Base-by-base conservation (phyloP, 2,888 invertebrate genomes). In the Meandrusa payeni region DNA sequence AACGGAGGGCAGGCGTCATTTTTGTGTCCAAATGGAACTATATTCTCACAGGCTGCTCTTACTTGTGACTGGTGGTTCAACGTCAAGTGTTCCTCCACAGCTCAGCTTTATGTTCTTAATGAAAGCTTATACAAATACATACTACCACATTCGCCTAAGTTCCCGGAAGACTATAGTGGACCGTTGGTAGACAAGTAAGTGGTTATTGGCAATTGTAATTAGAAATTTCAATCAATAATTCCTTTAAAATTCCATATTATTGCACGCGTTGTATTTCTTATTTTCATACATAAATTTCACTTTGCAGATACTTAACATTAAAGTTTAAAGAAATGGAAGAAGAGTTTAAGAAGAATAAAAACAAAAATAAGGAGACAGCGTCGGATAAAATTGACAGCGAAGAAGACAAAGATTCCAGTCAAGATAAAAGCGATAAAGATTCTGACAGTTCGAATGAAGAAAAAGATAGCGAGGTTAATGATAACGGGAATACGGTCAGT, bases 51-150 rank as follows among this genome's bases (percentile, higher is more conserved):
- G 87, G 94, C 95, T 6, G 95, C 93, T 0, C 80, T 96, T 27
- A 96, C 96, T 0, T 96, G 96, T 64, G 96, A 96, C 72, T 96
- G 96, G 96, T 96, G 96, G 96, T 96, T 95, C 78, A 96, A 96
- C 69, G 96, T 96, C 0, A 93, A 94, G 60, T 96, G 96, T 70
- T 91, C 94, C 13, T 91, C 93, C 6, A 95, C 96, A 0, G 86
- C 94, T 0, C 96, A 96, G 70, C 89, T 95, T 0, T 96, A 96
- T 72, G 96, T 96, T 1, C 86, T 96, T 2, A 96, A 96, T 61
- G 96, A 96, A 75, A 91, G 96, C 48, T 90, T 96, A 2, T 96
- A 96, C 79, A 95, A 96, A 67, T 96, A 94, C 64, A 96, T 96
- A 50, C 72, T 96, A 53, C 96, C 96, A 2, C 91, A 95, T 55